phyloP scores from a whole-genome alignment of 2,113 vertebrate genomes.

The Chlorodrepanis virens region DNA sequence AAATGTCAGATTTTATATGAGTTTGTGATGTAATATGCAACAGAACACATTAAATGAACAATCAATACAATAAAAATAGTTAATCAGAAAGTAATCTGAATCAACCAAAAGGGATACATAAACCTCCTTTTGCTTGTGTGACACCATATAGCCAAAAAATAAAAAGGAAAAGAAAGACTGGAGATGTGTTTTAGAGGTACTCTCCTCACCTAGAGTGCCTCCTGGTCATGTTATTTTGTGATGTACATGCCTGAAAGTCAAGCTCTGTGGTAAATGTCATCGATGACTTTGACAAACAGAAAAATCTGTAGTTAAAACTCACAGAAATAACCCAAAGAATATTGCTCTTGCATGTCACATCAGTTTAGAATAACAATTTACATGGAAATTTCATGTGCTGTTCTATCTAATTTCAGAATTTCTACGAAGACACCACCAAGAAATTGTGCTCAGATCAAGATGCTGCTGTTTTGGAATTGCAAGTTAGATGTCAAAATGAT shows the following conservation, averaged over 20 bases:
- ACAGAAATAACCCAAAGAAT: not conserved
- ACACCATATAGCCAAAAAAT: not conserved
- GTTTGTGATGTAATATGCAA: not conserved
- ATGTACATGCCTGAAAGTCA: not conserved
- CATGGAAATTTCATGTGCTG: not conserved
- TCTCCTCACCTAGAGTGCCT: not conserved
- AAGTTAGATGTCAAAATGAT: constrained; percentile 45
- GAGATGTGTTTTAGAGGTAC: not conserved
- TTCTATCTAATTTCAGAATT: constrained; percentile 70
- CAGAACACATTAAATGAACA: not conserved
- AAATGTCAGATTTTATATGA: constrained; percentile 20
- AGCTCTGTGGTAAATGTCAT: not conserved
- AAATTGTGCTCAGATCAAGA: constrained; percentile 3
- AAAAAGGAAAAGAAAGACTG: not conserved
- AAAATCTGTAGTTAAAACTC: constrained; percentile 6
- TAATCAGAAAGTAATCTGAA: not conserved
- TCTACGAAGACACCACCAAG: constrained; percentile 25
- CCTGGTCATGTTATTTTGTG: not conserved
- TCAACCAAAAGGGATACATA: not conserved
- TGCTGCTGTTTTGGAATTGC: not conserved
- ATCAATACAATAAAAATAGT: not conserved
- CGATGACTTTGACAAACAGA: not conserved
- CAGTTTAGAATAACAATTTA: constrained; percentile 17
- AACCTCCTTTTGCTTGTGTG: not conserved
- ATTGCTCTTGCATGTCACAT: not conserved